A percentile compares a stretch with the other conserved stretches of the same genome.
Conservation (phyloP, 2,888 invertebrate species). For the Hedya salicella region DNA sequence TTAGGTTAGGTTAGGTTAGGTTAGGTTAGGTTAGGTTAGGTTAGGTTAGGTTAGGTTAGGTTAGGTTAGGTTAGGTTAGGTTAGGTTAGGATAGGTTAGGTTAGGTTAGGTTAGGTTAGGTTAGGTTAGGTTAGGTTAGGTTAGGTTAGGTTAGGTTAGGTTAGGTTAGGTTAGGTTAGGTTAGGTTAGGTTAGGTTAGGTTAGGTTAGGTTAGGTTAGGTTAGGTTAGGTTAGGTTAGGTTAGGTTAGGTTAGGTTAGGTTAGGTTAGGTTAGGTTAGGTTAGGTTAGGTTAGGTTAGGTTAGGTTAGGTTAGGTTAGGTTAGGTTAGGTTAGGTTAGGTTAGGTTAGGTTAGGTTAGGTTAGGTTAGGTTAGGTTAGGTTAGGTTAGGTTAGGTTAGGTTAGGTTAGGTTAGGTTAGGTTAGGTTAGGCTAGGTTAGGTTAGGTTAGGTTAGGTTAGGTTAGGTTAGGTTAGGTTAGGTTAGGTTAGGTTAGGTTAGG, state of each 20-base stretch:
- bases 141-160: constrained; percentile 39
- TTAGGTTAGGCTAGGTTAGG: constrained; percentile 41
- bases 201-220: constrained; percentile 41
- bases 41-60: constrained; percentile 42
- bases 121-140: constrained; percentile 42
- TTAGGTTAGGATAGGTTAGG: constrained; percentile 44
- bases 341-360: constrained; percentile 40
- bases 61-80: constrained; percentile 44
- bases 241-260: constrained; percentile 41
- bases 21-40: constrained; percentile 39
- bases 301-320: constrained; percentile 40
- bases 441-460: constrained; percentile 42
- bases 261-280: constrained; percentile 42
- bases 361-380: constrained; percentile 42
- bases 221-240: constrained; percentile 39
- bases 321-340: constrained; percentile 41
- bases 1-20: constrained; percentile 34
- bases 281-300: constrained; percentile 41
- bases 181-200: constrained; percentile 39
- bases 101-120: constrained; percentile 41
- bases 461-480: constrained; percentile 43
- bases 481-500: constrained; percentile 34
- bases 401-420: constrained; percentile 42
- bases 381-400: constrained; percentile 43
- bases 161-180: constrained; percentile 34